Percentiles rank a stretch among this genome's conserved stretches.
phyloP scores from a whole-genome alignment of 1,140 invertebrate species.

The Nasonia giraulti region DNA sequence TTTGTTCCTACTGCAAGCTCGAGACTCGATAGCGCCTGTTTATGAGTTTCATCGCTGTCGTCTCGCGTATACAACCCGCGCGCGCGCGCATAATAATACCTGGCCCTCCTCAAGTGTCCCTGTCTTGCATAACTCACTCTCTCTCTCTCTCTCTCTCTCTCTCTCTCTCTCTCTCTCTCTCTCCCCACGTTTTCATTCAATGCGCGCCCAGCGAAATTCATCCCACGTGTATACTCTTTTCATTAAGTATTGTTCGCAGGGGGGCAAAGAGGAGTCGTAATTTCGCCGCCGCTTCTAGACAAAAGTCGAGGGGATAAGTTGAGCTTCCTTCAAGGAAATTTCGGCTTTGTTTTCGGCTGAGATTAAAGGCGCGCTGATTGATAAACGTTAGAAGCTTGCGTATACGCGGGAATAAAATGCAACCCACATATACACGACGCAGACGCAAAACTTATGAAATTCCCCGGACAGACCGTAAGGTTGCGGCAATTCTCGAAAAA shows the following conservation, averaged over 20 bases:
- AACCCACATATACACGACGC: no score
- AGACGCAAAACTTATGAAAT: neutral
- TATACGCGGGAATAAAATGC: no score
- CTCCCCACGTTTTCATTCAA: slow-evolving; percentile 33
- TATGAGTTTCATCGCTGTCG: slow-evolving; percentile 27
- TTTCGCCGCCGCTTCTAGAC: neutral
- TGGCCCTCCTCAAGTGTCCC: neutral
- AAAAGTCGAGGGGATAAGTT: slow-evolving; percentile 26
- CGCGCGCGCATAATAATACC: slow-evolving; percentile 29
- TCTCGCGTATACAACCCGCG: neutral
- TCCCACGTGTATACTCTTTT: slow-evolving; percentile 28
- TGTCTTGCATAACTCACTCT: neutral
- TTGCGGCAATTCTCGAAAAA: neutral
- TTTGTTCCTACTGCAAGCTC: neutral
- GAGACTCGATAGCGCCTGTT: slow-evolving; percentile 31
- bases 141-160: neutral
- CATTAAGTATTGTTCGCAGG: slow-evolving; percentile 27
- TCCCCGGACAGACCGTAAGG: neutral
- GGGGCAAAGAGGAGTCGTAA: neutral
- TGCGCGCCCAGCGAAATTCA: slow-evolving; percentile 18
- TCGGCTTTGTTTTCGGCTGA: neutral
- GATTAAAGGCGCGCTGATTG: neutral
- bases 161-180: neutral
- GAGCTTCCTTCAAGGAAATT: slow-evolving; percentile 20
- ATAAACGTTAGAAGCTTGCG: neutral